Evolutionary conservation across 2,888 invertebrate genomes (phyloP), one percentile per base, ranked within the genome.

Genomic region (Horisme vitalbata): DNA sequence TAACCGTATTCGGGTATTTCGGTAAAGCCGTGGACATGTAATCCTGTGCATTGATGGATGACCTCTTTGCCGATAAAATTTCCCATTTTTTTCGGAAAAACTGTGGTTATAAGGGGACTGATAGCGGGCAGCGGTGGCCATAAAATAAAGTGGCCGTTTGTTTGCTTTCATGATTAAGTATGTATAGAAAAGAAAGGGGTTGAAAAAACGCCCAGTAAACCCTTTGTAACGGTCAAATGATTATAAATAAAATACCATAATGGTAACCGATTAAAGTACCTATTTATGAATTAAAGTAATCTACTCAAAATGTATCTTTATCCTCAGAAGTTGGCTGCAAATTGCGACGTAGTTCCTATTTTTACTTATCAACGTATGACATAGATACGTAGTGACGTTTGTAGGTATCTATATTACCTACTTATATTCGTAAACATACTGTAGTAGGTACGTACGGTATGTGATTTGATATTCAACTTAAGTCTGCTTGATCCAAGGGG

Each of bases 1-100:
- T 82, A 79, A 78, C 76, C 75, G 48, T 71, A 65, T 63, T 63
- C 72, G 63, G 67, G 63, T 70, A 45, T 51, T 45, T 47, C 39
- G 67, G 41, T 15, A 47, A 38, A 48, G 52, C 56, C 60, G 59
- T 55, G 61, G 62, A 59, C 66, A 59, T 56, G 71, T 79, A 79
- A 83, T 79, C 80, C 73, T 55, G 27, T 61, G 52, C 57, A 65
- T 75, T 87, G 87, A 88, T 88, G 77, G 88, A 87, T 88, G 80
- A 71, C 76, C 73, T 69, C 59, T 68, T 58, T 55, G 56, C 50
- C 61, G 71, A 77, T 76, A 69, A 70, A 72, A 68, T 71, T 75
- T 78, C 76, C 72, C 72, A 71, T 72, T 79, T 85, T 80, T 75
- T 67, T 61, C 74, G 68, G 65, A 75, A 83, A 78, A 59, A 49